A percentile compares a stretch with the other conserved stretches of the same genome.
phyloP scores from a whole-genome alignment of 2,888 invertebrate species.

The Epsilonema sp. region DNA sequence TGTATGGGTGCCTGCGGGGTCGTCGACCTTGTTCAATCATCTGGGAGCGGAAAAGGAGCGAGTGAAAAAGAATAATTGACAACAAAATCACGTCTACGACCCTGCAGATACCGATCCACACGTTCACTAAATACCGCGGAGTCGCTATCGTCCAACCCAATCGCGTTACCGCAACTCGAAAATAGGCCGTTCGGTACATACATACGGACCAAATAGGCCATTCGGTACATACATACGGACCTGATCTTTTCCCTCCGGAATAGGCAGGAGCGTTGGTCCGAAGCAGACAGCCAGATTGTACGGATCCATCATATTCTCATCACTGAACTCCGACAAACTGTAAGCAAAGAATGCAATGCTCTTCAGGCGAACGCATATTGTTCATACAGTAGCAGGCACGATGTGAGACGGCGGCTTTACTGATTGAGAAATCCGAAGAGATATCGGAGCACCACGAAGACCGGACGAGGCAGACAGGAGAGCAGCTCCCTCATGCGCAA shows the following conservation, averaged over 20 bases:
- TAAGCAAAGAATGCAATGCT: conserved; percentile 19
- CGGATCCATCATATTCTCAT: conserved; percentile 96
- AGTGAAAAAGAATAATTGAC: no score
- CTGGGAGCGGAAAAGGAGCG: no score
- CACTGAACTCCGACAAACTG: conserved; percentile 70
- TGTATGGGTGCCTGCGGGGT: no score
- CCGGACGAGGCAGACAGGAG: conserved; percentile 53
- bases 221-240: conserved; percentile 32
- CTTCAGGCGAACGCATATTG: conserved; percentile 1
- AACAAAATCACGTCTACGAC: no score
- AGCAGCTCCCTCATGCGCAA: conserved; percentile 54
- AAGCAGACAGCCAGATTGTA: conserved; percentile 94
- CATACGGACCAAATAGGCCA: not conserved
- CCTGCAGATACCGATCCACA: no score
- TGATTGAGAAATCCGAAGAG: conserved; percentile 88
- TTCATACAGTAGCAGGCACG: not conserved
- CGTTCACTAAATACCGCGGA: no score
- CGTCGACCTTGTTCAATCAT: no score
- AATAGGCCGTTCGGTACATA: no score
- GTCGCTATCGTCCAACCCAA: no score
- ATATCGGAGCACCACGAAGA: conserved; percentile 73
- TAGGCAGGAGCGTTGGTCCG: conserved; percentile 83
- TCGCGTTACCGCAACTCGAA: no score
- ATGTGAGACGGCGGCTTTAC: conserved; percentile 24
- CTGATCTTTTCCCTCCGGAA: conserved; percentile 79